phyloP scores from a whole-genome alignment of 2,113 vertebrate genomes.

The Entelurus aequoreus region DNA sequence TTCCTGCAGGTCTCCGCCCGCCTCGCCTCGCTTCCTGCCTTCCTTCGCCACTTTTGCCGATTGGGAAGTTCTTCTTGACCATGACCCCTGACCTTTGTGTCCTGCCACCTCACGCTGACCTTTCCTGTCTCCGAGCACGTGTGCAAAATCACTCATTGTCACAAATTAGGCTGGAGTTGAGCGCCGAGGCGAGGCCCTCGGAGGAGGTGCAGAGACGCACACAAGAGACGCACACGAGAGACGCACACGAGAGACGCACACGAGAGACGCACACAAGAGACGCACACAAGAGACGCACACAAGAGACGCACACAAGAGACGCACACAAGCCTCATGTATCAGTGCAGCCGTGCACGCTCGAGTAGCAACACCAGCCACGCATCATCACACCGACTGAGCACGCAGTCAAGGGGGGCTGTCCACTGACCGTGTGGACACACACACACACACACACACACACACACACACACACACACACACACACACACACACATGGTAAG shows the following conservation, averaged over 20 bases:
- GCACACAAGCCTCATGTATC: slow-evolving; percentile 32
- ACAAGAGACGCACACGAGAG: too few species aligned
- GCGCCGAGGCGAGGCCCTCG: slow-evolving; percentile 38
- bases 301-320: slow-evolving; percentile 28
- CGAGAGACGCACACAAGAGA: too few species aligned
- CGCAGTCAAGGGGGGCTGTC: slow-evolving; percentile 27
- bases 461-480: neutral
- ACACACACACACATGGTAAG: neutral
- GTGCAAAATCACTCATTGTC: slow-evolving; percentile 33
- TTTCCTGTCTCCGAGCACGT: slow-evolving; percentile 34
- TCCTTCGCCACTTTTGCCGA: slow-evolving; percentile 14
- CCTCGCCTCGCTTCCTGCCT: slow-evolving; percentile 4
- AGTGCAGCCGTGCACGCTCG: slow-evolving; percentile 37
- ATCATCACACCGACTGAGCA: slow-evolving; percentile 51
- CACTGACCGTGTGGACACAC: slow-evolving; percentile 22
- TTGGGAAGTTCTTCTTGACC: slow-evolving; percentile 32
- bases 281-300: slow-evolving; percentile 33
- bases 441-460: neutral
- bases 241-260: too few species aligned
- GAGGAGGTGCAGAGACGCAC: slow-evolving; percentile 30
- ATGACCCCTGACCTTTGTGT: slow-evolving; percentile 24
- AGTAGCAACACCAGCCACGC: slow-evolving; percentile 46
- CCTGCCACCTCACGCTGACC: slow-evolving; percentile 14
- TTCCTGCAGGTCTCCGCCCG: slow-evolving; percentile 16
- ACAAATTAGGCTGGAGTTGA: slow-evolving; percentile 29